A percentile compares a stretch with the other conserved stretches of the same genome.
These are phyloP conservation scores for Ligdia adustata DNA, from an alignment of 2,888 invertebrate species.

Conservation along the genomic window DNA sequence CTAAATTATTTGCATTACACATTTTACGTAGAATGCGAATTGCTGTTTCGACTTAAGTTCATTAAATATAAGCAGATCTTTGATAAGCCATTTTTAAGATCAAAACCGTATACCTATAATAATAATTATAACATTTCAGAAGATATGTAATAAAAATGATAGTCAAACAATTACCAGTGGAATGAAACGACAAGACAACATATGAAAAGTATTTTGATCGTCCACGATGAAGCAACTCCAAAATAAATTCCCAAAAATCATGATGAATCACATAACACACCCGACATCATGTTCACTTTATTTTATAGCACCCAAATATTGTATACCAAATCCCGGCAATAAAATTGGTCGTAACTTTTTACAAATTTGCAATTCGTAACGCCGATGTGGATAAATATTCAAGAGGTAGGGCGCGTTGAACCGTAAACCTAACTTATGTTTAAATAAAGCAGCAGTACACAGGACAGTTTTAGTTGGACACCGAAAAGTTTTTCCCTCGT, in stretches of 20 bases:
- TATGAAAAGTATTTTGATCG: not conserved
- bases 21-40: no score
- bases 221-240: not conserved
- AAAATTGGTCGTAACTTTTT: slow-evolving; percentile 23
- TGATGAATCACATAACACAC: slow-evolving; percentile 10
- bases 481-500: no score
- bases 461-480: not conserved
- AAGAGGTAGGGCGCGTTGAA: slow-evolving; percentile 13
- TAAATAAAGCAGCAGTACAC: slow-evolving; percentile 5
- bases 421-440: slow-evolving; percentile 1
- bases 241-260: slow-evolving; percentile 3
- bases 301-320: slow-evolving; percentile 16
- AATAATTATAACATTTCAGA: no score
- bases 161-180: no score
- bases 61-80: no score
- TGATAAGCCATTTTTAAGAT: no score
- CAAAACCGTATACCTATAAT: no score
- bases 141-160: no score
- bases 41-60: no score
- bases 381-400: slow-evolving; percentile 23
- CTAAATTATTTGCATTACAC: no score
- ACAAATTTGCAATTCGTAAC: slow-evolving; percentile 24
- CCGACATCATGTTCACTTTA: slow-evolving; percentile 5
- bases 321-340: slow-evolving; percentile 16
- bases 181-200: not conserved